A percentile compares a stretch with the other conserved stretches of the same genome.
Evolutionary conservation across 2,797 vertebrate species (phyloP).

Genomic region (Neosilurus mollespiculum): DNA sequence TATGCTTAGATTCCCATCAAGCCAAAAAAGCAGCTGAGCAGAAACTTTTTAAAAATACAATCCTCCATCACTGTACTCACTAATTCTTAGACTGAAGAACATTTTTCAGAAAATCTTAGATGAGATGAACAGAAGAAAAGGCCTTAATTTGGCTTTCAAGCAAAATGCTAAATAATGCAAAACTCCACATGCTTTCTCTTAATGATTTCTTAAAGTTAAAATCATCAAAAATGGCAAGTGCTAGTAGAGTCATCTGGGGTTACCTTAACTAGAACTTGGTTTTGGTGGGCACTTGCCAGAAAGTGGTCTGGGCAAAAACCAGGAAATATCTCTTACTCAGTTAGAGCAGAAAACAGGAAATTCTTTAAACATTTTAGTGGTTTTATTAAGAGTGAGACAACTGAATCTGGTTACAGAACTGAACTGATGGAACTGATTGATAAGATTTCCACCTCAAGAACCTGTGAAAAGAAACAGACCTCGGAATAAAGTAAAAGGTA

Average conservation of each 20-base stretch:
- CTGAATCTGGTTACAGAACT: constrained; percentile 23
- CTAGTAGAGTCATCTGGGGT: constrained; percentile 14
- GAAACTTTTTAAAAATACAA: constrained; percentile 20
- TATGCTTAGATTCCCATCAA: constrained; percentile 42
- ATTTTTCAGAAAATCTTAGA: not conserved
- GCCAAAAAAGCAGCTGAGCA: constrained; percentile 44
- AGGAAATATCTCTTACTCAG: constrained; percentile 41
- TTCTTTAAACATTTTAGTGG: constrained; percentile 42
- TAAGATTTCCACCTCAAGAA: constrained; percentile 7
- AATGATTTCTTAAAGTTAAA: not conserved
- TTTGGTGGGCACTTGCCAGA: constrained; percentile 34
- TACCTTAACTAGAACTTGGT: constrained; percentile 33
- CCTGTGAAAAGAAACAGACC: not conserved
- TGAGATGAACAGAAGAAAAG: constrained; percentile 11
- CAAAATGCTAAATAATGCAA: not conserved
- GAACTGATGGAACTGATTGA: not conserved
- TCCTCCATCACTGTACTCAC: constrained; percentile 36
- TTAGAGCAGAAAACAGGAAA: constrained; percentile 50
- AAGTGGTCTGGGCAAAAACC: constrained; percentile 36
- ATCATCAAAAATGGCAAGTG: constrained; percentile 7
- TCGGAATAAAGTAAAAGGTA: not conserved
- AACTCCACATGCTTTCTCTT: not conserved
- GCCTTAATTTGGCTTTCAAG: constrained; percentile 16
- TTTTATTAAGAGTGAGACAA: constrained; percentile 31
- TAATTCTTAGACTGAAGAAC: constrained; percentile 33